phyloP scores from a whole-genome alignment of 92 coral and sea anemone genomes.

The Epizoanthus ramosus region DNA sequence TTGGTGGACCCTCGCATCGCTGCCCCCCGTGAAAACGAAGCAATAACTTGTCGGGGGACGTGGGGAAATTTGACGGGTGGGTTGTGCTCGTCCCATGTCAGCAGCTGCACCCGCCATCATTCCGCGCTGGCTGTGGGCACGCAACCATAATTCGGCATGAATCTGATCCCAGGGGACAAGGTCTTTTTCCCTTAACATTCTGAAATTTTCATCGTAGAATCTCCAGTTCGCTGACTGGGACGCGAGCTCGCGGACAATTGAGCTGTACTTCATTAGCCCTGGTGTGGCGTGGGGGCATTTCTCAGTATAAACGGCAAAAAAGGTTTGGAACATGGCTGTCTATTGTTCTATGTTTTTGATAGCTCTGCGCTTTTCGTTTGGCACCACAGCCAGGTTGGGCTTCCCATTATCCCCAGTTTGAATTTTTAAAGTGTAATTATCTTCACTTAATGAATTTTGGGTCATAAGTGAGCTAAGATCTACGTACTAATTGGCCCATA shows the following conservation, averaged over 20 bases:
- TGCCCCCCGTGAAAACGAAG: background rate
- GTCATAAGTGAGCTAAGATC: too few relatives aligned
- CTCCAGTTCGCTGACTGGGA: conserved; percentile 46
- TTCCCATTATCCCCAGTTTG: conserved; percentile 16
- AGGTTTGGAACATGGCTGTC: conserved; percentile 32
- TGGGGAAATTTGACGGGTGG: background rate
- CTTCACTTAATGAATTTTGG: too few relatives aligned
- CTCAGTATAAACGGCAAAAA: conserved; percentile 26
- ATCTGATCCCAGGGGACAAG: conserved; percentile 42
- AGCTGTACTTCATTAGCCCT: conserved; percentile 47
- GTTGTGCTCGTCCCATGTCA: conserved; percentile 7
- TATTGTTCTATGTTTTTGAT: conserved; percentile 11
- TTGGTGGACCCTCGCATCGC: conserved; percentile 17
- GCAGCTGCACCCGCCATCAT: background rate
- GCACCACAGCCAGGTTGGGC: background rate
- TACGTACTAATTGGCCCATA: too few relatives aligned
- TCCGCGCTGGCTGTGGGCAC: conserved; percentile 22
- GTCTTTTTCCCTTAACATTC: conserved; percentile 13
- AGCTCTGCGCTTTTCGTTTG: background rate
- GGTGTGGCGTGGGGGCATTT: background rate
- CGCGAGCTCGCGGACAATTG: conserved; percentile 43
- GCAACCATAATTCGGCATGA: conserved; percentile 43
- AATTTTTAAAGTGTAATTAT: background rate
- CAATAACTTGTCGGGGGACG: conserved; percentile 1
- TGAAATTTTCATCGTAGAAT: conserved; percentile 55